Conservation (phyloP, 2,113 vertebrate genomes). For the Progne subis region DNA sequence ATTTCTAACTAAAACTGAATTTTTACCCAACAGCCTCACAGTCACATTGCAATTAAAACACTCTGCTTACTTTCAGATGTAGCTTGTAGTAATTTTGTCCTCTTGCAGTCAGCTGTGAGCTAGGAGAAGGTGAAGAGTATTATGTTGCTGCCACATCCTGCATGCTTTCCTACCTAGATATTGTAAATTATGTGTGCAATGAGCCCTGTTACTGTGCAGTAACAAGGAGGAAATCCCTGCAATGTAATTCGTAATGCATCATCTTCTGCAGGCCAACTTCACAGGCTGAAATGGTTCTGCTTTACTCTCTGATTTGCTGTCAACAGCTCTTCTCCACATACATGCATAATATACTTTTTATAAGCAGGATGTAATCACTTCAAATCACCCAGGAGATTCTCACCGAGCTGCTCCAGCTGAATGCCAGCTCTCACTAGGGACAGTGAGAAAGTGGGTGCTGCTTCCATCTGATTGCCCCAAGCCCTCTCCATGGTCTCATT, state of each 20-base stretch:
- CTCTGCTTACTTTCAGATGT: not conserved
- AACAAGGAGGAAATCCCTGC: not conserved
- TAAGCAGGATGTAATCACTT: not conserved
- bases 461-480: not conserved
- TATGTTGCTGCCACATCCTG: not conserved
- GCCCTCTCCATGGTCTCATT: not conserved
- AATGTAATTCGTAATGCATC: not conserved
- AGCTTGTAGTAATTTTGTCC: not conserved
- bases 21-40: not conserved
- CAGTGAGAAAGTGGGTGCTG: not conserved
- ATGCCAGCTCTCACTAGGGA: not conserved
- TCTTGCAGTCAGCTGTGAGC: not conserved
- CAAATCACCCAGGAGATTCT: not conserved
- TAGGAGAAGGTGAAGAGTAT: not conserved
- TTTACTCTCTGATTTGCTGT: slow-evolving; percentile 1
- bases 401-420: not conserved
- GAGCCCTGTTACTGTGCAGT: not conserved
- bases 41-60: not conserved
- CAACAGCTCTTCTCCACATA: not conserved
- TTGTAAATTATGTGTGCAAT: not conserved
- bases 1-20: not conserved
- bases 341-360: not conserved
- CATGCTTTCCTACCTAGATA: not conserved
- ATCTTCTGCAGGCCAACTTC: not conserved
- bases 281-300: not conserved